These are phyloP conservation scores for Numenius arquata DNA, from an alignment of 2,113 vertebrate species.

Conservation along the genomic window DNA sequence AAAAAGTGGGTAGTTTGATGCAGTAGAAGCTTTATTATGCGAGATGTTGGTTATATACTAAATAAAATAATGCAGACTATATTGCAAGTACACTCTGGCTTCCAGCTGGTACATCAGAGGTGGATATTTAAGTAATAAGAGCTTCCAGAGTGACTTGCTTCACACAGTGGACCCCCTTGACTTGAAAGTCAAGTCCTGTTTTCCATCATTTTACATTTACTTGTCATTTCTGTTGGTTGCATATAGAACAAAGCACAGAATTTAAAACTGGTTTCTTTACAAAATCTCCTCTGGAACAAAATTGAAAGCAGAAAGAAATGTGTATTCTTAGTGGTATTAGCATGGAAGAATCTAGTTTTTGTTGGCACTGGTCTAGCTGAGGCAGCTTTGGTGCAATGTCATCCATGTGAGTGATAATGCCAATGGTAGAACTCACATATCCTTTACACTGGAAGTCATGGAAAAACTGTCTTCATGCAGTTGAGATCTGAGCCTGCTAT, in stretches of 20 bases:
- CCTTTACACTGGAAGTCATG: not conserved
- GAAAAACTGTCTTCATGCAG: not conserved
- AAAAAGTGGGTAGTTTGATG: not conserved
- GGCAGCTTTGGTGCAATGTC: not conserved
- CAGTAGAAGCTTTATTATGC: not conserved
- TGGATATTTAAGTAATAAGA: not conserved
- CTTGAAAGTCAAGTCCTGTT: not conserved
- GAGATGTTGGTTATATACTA: not conserved
- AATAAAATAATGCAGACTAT: not conserved
- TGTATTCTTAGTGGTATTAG: not conserved
- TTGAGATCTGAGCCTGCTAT: accelerated
- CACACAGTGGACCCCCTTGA: not conserved
- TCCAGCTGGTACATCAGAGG: not conserved
- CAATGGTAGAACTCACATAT: not conserved
- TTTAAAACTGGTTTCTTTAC: not conserved
- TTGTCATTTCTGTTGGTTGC: not conserved
- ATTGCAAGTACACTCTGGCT: not conserved
- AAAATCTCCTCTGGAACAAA: not conserved
- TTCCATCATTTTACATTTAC: not conserved
- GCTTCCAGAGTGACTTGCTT: not conserved
- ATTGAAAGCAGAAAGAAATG: not conserved
- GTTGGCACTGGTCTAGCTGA: not conserved
- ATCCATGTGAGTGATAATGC: not conserved
- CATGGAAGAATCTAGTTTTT: not conserved
- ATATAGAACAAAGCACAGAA: not conserved